These are phyloP conservation scores for Amphipyra berbera DNA, from an alignment of 2,888 invertebrate genomes.

Conservation along the genomic window DNA sequence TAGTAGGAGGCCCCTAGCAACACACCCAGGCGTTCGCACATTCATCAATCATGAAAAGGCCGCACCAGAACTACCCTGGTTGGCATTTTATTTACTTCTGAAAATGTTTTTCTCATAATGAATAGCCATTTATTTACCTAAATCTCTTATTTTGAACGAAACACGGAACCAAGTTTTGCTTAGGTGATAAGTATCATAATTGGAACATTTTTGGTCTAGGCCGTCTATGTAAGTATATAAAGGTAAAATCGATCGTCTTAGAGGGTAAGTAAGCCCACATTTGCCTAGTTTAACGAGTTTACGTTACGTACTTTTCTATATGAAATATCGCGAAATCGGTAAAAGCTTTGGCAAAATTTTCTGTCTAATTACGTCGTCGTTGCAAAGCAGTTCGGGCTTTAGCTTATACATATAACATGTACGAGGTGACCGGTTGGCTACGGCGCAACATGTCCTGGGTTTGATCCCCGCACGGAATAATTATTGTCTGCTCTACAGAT, in stretches of 20 bases:
- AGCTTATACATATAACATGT: no score
- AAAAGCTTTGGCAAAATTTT: conserved; percentile 26
- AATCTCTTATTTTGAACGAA: conserved; percentile 18
- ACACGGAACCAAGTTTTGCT: conserved; percentile 2
- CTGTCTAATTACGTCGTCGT: not conserved
- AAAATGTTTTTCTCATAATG: conserved; percentile 49
- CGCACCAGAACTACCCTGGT: conserved; percentile 30
- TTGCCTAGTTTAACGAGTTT: conserved; percentile 71
- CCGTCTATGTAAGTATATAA: conserved; percentile 53
- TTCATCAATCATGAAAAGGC: conserved; percentile 59
- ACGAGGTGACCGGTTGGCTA: not conserved
- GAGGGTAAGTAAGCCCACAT: conserved; percentile 45
- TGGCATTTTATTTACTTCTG: conserved; percentile 45
- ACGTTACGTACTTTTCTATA: conserved; percentile 64
- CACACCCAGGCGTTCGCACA: conserved; percentile 36
- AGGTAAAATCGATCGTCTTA: conserved; percentile 70
- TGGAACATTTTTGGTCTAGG: conserved; percentile 71
- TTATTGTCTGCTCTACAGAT: no score
- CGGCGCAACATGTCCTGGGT: no score
- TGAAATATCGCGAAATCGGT: conserved; percentile 29
- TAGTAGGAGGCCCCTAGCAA: conserved; percentile 30
- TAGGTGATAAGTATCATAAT: conserved; percentile 63
- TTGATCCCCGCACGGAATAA: no score
- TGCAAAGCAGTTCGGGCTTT: conserved; percentile 25
- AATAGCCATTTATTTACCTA: conserved; percentile 23